phyloP scores from a whole-genome alignment of 2,888 invertebrate genomes.

The Acleris sparsana region DNA sequence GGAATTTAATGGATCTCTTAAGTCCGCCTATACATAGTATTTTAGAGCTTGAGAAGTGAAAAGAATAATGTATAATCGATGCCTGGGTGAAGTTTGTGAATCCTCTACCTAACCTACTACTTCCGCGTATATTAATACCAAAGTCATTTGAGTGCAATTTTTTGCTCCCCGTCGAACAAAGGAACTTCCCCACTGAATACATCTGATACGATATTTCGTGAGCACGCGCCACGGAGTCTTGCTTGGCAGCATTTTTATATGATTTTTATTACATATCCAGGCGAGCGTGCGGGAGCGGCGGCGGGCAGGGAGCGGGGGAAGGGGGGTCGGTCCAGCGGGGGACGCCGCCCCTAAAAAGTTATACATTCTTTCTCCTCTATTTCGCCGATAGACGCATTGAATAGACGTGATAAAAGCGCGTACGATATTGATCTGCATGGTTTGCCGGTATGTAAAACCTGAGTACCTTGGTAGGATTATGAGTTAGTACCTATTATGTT shows the following conservation, averaged over 20 bases:
- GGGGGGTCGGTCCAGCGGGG: no score
- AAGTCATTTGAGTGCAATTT: conserved; percentile 57
- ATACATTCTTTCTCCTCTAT: conserved; percentile 71
- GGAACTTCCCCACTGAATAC: conserved; percentile 71
- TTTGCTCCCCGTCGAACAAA: conserved; percentile 69
- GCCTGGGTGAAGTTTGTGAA: no score
- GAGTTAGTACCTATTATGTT: no score
- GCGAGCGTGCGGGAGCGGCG: no score
- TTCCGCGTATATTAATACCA: conserved; percentile 44
- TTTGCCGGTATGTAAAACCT: conserved; percentile 38
- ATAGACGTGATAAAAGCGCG: conserved; percentile 80
- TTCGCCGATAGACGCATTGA: conserved; percentile 81
- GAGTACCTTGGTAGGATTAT: no score
- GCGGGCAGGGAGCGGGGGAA: no score
- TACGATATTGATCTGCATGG: conserved; percentile 74
- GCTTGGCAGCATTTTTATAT: conserved; percentile 71
- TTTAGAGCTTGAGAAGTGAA: no score
- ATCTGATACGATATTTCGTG: conserved; percentile 79
- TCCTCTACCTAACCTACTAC: conserved; percentile 41
- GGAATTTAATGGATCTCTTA: no score
- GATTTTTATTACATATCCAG: conserved; percentile 36
- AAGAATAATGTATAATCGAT: no score
- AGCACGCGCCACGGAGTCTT: conserved; percentile 67
- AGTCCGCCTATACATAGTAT: no score
- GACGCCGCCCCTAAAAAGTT: no score